Conservation (phyloP, 2,113 vertebrate genomes). For the Nesoenas mayeri region DNA sequence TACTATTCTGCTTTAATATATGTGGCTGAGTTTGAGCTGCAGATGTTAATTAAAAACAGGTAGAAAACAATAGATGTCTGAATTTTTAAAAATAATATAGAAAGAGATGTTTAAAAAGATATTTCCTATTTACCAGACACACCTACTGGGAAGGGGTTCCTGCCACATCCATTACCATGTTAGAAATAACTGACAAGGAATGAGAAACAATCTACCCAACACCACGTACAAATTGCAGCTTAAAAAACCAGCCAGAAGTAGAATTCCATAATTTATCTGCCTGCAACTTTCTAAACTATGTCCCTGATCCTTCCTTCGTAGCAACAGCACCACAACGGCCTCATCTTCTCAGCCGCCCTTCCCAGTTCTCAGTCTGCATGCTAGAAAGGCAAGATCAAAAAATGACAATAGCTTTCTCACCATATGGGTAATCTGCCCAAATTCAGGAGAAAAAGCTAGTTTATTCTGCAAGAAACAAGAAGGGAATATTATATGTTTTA, state of each 20-base stretch:
- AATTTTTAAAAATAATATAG: background rate
- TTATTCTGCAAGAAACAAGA: background rate
- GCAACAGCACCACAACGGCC: background rate
- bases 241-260: background rate
- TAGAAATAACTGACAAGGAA: background rate
- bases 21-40: background rate
- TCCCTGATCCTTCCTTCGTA: background rate
- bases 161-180: fast-evolving
- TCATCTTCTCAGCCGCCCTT: background rate
- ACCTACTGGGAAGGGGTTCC: background rate
- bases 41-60: background rate
- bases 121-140: background rate
- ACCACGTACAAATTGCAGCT: background rate
- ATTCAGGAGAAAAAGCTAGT: background rate
- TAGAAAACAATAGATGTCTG: background rate
- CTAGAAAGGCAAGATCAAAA: background rate
- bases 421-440: background rate
- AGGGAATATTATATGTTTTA: background rate
- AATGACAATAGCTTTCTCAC: background rate
- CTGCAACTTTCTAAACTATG: background rate
- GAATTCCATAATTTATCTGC: background rate
- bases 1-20: background rate
- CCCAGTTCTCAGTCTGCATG: background rate
- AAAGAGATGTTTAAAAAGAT: background rate
- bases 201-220: background rate